Evolutionary conservation across 2,113 vertebrate genomes (phyloP), one percentile per base, ranked within the genome.

Genomic region (Brachyhypopomus gauderio): DNA sequence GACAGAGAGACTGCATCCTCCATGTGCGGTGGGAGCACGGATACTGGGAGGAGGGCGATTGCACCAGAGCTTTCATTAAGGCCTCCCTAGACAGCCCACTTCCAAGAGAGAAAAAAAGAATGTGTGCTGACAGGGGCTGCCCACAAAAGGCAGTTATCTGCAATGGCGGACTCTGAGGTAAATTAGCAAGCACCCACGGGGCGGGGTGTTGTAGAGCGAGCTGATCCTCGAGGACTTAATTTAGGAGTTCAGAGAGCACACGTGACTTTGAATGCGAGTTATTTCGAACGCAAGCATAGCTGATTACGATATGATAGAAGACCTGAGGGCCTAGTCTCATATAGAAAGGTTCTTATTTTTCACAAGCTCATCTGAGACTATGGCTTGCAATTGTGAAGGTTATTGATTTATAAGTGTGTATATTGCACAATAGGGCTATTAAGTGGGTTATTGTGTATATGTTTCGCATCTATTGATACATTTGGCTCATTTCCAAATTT

Each of bases 61-160:
- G 66, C 56, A 19, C 74, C 63, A 30, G 22, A 77, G 81, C 66
- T 62, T 81, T 84, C 79, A 85, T 86, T 83, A 82, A 63, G 17
- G 38, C 72, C 11, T 80, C 74, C 63, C 77, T 58, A 19, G 75
- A 67, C 75, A 62, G 17, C 58, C 60, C 64, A 30, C 14, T 8
- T 55, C n/a, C 25, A 34, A 77, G 30, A 67, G 80, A 80, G 9
- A 45, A 19, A 38, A 27, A 75, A 14, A 80, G 38, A 66, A 67
- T 74, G 45, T 34, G 45, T 38, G 67, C 77, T 66, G 60, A 81
- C 69, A 69, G 67, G 82, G 52, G n/a, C 70, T 78, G 82, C 80
- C 78, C 80, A 75, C 74, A 84, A 76, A 83, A 73, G 66, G 62
- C 69, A 55, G 72, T 38, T 77, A 72, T 81, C 72, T 79, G 78